A percentile compares a stretch with the other conserved stretches of the same genome.
Conservation (phyloP, 2,113 vertebrate genomes). For the Callochromis pleurospilus region DNA sequence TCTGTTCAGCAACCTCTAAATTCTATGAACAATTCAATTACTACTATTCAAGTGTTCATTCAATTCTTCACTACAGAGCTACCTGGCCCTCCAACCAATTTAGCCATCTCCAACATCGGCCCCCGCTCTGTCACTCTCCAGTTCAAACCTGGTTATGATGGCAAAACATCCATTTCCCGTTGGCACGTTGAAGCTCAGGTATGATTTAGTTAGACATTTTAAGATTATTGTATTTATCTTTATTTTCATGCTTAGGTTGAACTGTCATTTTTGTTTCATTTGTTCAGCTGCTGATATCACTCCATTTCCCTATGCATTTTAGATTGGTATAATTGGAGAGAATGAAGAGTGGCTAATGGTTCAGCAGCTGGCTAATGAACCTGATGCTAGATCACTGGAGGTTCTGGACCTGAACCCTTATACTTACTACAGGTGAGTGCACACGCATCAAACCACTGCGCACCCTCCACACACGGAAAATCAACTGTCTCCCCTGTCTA, state of each 20-base stretch:
- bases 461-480: not conserved
- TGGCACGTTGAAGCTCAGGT: slow-evolving; percentile 98
- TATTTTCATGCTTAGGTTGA: not conserved
- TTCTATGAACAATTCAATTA: not conserved
- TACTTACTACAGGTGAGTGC: slow-evolving; percentile 85
- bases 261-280: not conserved
- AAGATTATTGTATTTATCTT: not conserved
- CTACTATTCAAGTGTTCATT: not conserved
- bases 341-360: slow-evolving; percentile 86
- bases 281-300: not conserved
- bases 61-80: slow-evolving; percentile 74
- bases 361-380: slow-evolving; percentile 87
- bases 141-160: slow-evolving; percentile 92
- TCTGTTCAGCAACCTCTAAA: not conserved
- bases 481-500: not conserved
- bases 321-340: slow-evolving; percentile 86
- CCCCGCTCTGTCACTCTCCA: slow-evolving; percentile 89
- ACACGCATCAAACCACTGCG: not conserved
- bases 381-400: slow-evolving; percentile 84
- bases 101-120: slow-evolving; percentile 94
- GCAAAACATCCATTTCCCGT: slow-evolving; percentile 95
- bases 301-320: slow-evolving; percentile 8
- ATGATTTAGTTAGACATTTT: not conserved
- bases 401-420: slow-evolving; percentile 87
- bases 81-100: slow-evolving; percentile 89